Percentiles rank a stretch among this genome's conserved stretches.
These are phyloP conservation scores for Eulemur albifrons DNA, from an alignment of 2,797 vertebrate genomes.

Conservation along the genomic window DNA sequence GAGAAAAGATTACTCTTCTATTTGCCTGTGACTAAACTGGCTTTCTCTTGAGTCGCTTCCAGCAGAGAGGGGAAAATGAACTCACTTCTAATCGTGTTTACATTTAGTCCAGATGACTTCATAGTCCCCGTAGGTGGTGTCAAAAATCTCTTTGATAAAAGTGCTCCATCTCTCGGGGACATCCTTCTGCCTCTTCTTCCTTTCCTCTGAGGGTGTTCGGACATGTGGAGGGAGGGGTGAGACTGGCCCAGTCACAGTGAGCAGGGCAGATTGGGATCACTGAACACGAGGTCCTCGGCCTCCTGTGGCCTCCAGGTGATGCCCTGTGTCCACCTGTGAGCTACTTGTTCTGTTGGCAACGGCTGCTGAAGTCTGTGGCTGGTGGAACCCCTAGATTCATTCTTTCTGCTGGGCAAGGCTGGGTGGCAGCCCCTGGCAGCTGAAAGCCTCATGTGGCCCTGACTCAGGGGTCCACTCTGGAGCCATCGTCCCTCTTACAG, in stretches of 20 bases:
- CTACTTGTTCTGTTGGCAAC: too few relatives aligned
- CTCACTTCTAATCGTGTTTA: neutral
- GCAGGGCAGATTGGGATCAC: neutral
- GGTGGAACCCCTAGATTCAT: too few relatives aligned
- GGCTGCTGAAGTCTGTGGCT: neutral
- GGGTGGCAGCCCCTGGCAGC: neutral
- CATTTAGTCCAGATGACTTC: neutral
- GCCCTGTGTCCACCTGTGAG: accelerated
- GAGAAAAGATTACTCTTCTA: neutral
- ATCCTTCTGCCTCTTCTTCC: neutral
- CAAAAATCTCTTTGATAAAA: neutral
- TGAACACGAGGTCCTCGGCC: neutral
- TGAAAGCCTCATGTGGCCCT: too few relatives aligned
- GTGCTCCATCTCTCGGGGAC: neutral
- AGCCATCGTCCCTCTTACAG: neutral
- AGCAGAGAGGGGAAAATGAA: neutral
- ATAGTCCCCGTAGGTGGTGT: too few relatives aligned
- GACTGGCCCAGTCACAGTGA: neutral
- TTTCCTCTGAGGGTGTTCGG: neutral
- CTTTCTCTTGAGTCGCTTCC: neutral
- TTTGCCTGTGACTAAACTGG: neutral
- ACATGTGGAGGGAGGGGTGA: too few relatives aligned
- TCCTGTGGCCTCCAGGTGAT: neutral
- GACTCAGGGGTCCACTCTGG: neutral
- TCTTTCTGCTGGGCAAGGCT: neutral